A percentile compares a stretch with the other conserved stretches of the same genome.
phyloP scores from a whole-genome alignment of 2,113 vertebrate species.

The Ageneiosus marmoratus region DNA sequence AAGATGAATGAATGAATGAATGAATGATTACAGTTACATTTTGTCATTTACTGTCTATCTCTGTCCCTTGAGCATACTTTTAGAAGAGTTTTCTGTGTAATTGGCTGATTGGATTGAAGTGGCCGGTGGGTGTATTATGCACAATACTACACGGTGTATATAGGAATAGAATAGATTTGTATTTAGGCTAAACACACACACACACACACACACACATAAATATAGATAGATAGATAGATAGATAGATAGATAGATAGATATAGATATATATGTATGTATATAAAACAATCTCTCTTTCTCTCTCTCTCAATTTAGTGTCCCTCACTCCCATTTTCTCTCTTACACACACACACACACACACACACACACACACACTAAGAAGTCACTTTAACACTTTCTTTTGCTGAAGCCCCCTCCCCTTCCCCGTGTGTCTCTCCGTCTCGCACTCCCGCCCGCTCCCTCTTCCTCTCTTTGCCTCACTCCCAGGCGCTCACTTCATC shows the following conservation, averaged over 20 bases:
- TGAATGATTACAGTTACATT: not conserved
- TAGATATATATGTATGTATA: not conserved
- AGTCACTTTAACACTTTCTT: conserved; percentile 25
- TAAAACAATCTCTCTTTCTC: not conserved
- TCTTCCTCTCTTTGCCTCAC: conserved; percentile 40
- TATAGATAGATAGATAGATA: no score
- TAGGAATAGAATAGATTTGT: not conserved
- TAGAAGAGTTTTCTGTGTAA: not conserved
- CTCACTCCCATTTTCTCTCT: not conserved
- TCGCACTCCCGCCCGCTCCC: conserved; percentile 18
- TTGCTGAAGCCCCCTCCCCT: not conserved
- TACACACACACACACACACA: not conserved
- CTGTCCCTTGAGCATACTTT: not conserved
- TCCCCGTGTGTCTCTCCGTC: conserved; percentile 16
- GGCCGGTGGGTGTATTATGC: not conserved
- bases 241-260: no score
- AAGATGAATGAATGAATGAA: not conserved
- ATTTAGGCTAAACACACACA: no score
- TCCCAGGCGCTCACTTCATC: conserved; percentile 57
- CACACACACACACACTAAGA: not conserved
- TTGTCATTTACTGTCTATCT: not conserved
- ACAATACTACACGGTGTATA: not conserved
- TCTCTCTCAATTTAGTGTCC: not conserved
- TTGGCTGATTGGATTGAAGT: not conserved
- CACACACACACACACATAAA: no score